A percentile compares a stretch with the other conserved stretches of the same genome.
Evolutionary conservation across 2,113 vertebrate genomes (phyloP).

Genomic region (Neopipo cinnamomea): DNA sequence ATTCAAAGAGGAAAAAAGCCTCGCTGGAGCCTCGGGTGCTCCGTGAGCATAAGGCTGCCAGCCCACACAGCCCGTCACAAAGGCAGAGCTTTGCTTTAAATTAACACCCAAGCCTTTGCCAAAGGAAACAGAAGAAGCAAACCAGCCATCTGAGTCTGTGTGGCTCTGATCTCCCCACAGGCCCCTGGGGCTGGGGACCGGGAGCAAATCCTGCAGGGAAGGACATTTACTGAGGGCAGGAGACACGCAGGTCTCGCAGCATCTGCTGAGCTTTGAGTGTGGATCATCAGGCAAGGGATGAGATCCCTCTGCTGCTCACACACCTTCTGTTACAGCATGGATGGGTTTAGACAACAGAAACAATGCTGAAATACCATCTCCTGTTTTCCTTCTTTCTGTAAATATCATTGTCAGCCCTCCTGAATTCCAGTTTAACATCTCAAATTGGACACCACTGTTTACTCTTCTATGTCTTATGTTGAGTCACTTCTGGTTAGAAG

Average conservation of each 20-base stretch:
- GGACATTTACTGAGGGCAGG: not conserved
- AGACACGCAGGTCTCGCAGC: not conserved
- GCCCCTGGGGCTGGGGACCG: not conserved
- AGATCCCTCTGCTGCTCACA: not conserved
- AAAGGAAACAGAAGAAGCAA: not conserved
- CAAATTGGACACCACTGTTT: not conserved
- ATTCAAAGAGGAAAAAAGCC: not conserved
- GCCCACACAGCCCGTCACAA: not conserved
- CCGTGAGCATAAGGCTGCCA: not conserved
- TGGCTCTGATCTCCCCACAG: not conserved
- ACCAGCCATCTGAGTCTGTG: not conserved
- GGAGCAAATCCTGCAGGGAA: not conserved
- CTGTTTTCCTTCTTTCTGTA: not conserved
- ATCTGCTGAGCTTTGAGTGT: not conserved
- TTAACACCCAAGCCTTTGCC: not conserved
- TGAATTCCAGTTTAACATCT: not conserved
- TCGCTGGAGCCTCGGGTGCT: not conserved
- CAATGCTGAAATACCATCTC: not conserved
- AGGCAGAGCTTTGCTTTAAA: not conserved
- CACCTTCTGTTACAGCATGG: not conserved
- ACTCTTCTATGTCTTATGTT: not conserved
- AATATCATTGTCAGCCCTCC: not conserved
- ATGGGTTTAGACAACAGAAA: not conserved
- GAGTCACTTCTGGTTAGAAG: not conserved
- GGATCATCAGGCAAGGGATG: not conserved